Conservation (phyloP, 2,113 vertebrate genomes). For the Ivindomyrus marchei region DNA sequence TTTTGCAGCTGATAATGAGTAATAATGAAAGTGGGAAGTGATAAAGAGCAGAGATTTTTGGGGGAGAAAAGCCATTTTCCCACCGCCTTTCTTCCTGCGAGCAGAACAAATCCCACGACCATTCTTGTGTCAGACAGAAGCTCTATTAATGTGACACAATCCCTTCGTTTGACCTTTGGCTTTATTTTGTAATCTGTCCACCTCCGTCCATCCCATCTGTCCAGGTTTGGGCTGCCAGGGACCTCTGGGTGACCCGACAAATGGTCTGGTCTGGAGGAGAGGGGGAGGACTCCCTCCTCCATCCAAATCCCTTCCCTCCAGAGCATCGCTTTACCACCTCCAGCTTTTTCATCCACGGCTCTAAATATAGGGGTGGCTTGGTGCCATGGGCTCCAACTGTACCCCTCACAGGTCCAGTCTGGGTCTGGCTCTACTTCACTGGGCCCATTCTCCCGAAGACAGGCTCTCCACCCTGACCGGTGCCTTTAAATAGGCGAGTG, state of each 20-base stretch:
- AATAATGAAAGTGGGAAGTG: not conserved
- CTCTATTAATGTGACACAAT: constrained; percentile 1
- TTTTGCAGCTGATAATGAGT: not conserved
- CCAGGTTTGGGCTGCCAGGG: not conserved
- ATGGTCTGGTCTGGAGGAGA: not conserved
- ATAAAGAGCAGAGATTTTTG: not conserved
- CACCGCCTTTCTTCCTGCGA: not conserved
- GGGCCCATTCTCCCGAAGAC: not conserved
- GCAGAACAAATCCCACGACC: too few relatives aligned
- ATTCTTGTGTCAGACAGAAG: not conserved
- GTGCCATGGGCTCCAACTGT: not conserved
- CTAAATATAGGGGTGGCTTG: not conserved
- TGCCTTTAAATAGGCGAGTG: not conserved
- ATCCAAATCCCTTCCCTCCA: not conserved
- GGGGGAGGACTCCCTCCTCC: not conserved
- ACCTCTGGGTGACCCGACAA: not conserved
- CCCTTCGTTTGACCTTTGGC: constrained; percentile 4
- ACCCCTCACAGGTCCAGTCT: not conserved
- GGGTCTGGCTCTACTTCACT: not conserved
- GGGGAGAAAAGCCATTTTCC: not conserved
- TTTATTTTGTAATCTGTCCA: constrained; percentile 6
- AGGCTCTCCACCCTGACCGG: not conserved
- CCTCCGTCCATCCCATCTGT: not conserved
- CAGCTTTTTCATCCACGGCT: not conserved
- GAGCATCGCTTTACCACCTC: not conserved